These are phyloP conservation scores for Agriopis marginaria DNA, from an alignment of 2,888 invertebrate genomes.

Conservation along the genomic window DNA sequence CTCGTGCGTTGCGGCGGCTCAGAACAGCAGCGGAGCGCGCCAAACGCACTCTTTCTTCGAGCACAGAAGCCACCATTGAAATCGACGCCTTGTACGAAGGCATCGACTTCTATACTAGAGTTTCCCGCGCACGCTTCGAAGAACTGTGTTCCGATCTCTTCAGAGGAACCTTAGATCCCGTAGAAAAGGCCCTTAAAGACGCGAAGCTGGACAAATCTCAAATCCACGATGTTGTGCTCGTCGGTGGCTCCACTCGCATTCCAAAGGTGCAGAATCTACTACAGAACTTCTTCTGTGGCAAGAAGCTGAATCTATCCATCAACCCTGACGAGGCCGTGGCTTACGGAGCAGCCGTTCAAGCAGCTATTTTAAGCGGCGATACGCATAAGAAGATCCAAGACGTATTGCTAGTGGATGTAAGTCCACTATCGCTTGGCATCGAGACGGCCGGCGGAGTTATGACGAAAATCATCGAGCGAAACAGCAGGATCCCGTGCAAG, in stretches of 20 bases:
- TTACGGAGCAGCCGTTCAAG: conserved; percentile 21
- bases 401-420: conserved; percentile 18
- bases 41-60: conserved; percentile 18
- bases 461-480: conserved; percentile 20
- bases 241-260: conserved; percentile 20
- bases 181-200: conserved; percentile 15
- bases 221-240: conserved; percentile 19
- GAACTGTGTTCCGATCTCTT: conserved; percentile 15
- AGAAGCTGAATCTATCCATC: conserved; percentile 19
- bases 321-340: conserved; percentile 22
- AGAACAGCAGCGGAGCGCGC: conserved; percentile 18
- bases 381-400: conserved; percentile 18
- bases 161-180: conserved; percentile 17
- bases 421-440: conserved; percentile 20
- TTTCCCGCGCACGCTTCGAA: conserved; percentile 20
- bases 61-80: conserved; percentile 18
- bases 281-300: conserved; percentile 21
- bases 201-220: conserved; percentile 16
- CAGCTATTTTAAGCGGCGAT: conserved; percentile 19
- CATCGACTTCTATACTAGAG: conserved; percentile 18
- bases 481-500: conserved; percentile 22
- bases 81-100: conserved; percentile 19
- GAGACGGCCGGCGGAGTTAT: conserved; percentile 20
- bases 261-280: conserved; percentile 17
- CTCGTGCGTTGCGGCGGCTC: conserved; percentile 21